Evolutionary conservation across 2,888 invertebrate species (phyloP).

Genomic region (Blastobasis lacticolella): DNA sequence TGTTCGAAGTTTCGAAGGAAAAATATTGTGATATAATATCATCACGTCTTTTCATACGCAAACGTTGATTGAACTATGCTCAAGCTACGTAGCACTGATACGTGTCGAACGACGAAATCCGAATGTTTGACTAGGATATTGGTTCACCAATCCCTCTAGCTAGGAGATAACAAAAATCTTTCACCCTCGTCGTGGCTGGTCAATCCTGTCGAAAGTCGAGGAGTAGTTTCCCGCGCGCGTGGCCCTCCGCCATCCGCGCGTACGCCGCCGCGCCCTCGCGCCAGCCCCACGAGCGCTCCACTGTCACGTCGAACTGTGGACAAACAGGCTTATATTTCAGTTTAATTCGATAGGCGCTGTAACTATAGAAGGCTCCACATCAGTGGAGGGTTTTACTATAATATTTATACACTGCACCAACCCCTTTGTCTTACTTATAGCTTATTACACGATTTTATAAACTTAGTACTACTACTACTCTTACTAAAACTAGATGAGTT

Average conservation of each 20-base stretch:
- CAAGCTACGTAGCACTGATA: no score
- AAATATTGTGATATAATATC: no score
- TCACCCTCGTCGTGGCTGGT: not conserved
- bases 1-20: no score
- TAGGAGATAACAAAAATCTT: no score
- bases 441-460: no score
- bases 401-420: not conserved
- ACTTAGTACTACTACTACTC: no score
- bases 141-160: no score
- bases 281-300: conserved; percentile 83
- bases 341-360: not conserved
- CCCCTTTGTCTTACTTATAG: not conserved
- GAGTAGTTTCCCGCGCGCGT: conserved; percentile 87
- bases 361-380: not conserved
- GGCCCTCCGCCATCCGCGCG: conserved; percentile 75
- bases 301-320: conserved; percentile 35
- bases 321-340: not conserved
- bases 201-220: conserved; percentile 38
- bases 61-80: no score
- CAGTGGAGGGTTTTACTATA: not conserved
- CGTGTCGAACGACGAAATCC: no score
- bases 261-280: conserved; percentile 81
- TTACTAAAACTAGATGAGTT: no score
- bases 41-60: no score
- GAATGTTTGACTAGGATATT: no score